Conservation (phyloP, 2,888 invertebrate genomes). For the Ceramica pisi region DNA sequence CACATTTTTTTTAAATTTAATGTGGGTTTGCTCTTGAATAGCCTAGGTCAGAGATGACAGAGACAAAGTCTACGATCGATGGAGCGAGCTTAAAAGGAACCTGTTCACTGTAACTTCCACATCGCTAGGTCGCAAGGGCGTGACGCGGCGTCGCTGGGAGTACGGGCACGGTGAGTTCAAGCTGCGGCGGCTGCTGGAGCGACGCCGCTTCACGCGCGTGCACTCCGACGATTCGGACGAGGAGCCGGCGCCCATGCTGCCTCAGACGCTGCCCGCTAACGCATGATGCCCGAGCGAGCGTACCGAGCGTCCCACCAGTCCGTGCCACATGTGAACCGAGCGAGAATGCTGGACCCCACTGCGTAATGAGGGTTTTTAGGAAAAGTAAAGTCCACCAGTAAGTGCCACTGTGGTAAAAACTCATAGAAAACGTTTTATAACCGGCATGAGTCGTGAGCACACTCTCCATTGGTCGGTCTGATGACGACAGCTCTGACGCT, state of each 20-base stretch:
- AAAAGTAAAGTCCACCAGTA: no score
- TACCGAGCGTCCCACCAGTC: conserved; percentile 28
- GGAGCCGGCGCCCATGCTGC: conserved; percentile 91
- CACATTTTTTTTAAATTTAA: no score
- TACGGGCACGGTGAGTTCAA: conserved; percentile 91
- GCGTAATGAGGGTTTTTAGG: no score
- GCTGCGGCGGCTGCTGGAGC: conserved; percentile 91
- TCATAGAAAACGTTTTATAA: no score
- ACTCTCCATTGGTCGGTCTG: no score
- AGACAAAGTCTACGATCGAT: no score
- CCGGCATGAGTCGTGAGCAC: no score
- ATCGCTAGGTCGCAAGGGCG: conserved; percentile 83
- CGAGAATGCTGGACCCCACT: conserved; percentile 14
- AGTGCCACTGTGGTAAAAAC: no score
- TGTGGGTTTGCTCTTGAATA: no score
- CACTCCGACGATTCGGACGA: conserved; percentile 93
- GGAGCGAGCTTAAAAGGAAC: no score
- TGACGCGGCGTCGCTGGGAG: conserved; percentile 88
- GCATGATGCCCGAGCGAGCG: conserved; percentile 73
- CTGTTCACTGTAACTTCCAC: neutral
- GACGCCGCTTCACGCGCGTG: conserved; percentile 92
- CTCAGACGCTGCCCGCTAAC: conserved; percentile 77
- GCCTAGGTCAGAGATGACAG: no score
- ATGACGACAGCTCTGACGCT: no score
- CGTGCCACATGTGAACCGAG: conserved; percentile 52